Conservation (phyloP, 2,797 vertebrate species). For the Brachymystax lenok region DNA sequence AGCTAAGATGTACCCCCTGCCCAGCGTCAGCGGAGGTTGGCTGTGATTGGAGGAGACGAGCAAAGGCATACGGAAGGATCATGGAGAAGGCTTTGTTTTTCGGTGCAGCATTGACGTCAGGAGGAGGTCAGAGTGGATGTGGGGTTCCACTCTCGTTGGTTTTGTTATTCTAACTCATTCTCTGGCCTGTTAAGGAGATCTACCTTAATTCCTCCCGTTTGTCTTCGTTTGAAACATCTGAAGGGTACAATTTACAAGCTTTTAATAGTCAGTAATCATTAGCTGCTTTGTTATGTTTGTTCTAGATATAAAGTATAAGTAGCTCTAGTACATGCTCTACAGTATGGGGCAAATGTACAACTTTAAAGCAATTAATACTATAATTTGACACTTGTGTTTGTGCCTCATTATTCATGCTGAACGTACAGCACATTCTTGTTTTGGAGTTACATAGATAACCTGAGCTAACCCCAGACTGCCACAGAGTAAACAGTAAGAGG, state of each 20-base stretch:
- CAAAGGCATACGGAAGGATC: conserved; percentile 29
- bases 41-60: conserved; percentile 45
- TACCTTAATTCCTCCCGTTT: neutral
- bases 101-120: conserved; percentile 35
- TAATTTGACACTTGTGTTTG: neutral
- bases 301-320: too few species aligned
- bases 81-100: conserved; percentile 31
- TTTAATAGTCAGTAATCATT: too few species aligned
- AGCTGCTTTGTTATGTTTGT: too few species aligned
- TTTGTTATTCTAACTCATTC: neutral
- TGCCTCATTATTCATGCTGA: neutral
- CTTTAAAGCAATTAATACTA: neutral
- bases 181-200: neutral
- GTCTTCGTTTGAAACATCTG: neutral
- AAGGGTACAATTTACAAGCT: neutral
- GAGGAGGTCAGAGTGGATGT: conserved; percentile 33
- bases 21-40: conserved; percentile 26
- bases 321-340: too few species aligned
- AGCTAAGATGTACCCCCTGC: neutral
- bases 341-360: neutral
- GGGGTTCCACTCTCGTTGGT: neutral
- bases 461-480: too few species aligned
- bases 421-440: neutral
- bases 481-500: too few species aligned
- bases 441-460: neutral